These are phyloP conservation scores for Drosophila takahashii DNA, from an alignment of 1,140 invertebrate genomes.

Conservation along the genomic window DNA sequence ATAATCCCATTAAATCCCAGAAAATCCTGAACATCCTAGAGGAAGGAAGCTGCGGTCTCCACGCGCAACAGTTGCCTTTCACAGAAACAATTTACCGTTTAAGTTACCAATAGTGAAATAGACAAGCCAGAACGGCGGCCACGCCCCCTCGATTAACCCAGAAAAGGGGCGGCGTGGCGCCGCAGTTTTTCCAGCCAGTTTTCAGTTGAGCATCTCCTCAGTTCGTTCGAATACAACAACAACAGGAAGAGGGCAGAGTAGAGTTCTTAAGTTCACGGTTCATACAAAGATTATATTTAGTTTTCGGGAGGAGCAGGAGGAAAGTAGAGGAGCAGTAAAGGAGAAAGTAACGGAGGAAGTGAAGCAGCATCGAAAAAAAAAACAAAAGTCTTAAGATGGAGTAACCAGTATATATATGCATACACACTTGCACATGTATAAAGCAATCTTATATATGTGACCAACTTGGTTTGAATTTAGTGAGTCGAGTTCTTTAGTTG, in stretches of 20 bases:
- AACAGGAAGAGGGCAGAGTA: slow-evolving; percentile 28
- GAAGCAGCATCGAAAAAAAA: slow-evolving; percentile 13
- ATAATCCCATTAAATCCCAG: too few species aligned
- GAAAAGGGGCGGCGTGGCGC: slow-evolving; percentile 27
- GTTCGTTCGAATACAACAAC: slow-evolving; percentile 67
- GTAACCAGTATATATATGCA: slow-evolving; percentile 18
- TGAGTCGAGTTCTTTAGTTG: slow-evolving; percentile 43
- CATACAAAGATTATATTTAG: slow-evolving; percentile 77
- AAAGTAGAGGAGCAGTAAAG: neutral
- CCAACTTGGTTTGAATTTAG: slow-evolving; percentile 35
- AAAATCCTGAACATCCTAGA: neutral
- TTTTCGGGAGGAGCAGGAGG: slow-evolving; percentile 36
- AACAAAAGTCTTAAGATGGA: slow-evolving; percentile 30
- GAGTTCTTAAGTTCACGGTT: slow-evolving; percentile 63
- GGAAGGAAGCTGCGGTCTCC: slow-evolving; percentile 46
- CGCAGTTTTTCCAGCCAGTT: slow-evolving; percentile 70
- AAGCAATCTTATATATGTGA: slow-evolving; percentile 22
- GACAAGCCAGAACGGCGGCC: slow-evolving; percentile 68
- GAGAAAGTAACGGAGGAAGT: slow-evolving; percentile 23
- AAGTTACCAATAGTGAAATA: slow-evolving; percentile 83
- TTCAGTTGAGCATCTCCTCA: slow-evolving; percentile 62
- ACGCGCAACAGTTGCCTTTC: slow-evolving; percentile 79
- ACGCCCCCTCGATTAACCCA: slow-evolving; percentile 14
- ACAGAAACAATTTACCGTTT: slow-evolving; percentile 83
- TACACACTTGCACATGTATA: slow-evolving; percentile 29